Percentiles rank a stretch among this genome's conserved stretches.
These are phyloP conservation scores for Ennomos erosarius DNA, from an alignment of 2,888 invertebrate genomes.

Conservation along the genomic window DNA sequence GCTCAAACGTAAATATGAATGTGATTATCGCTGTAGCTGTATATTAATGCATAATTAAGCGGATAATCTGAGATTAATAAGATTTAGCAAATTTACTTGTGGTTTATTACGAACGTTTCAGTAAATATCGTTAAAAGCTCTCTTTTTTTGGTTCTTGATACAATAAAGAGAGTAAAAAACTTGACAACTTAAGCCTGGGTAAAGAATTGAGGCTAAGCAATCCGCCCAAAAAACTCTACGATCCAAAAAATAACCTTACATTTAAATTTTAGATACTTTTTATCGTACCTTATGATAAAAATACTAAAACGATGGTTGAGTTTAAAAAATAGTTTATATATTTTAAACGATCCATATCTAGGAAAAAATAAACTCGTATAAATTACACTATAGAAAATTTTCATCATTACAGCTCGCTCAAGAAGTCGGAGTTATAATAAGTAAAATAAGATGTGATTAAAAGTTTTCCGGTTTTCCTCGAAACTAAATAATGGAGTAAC, in stretches of 20 bases:
- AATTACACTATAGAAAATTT: conserved; percentile 10
- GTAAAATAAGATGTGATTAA: conserved; percentile 38
- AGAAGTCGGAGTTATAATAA: conserved; percentile 1
- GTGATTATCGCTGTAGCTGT: conserved; percentile 27
- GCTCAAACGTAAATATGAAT: conserved; percentile 34
- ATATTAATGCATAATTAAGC: conserved; percentile 23
- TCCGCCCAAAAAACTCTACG: no score
- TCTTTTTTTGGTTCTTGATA: no score
- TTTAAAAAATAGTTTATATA: no score
- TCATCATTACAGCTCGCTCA: background rate
- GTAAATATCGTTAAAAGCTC: background rate
- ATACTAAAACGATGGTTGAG: no score
- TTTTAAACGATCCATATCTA: background rate
- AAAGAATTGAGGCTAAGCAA: no score
- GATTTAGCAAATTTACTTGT: conserved; percentile 20
- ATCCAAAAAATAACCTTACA: no score
- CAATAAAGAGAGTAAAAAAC: no score
- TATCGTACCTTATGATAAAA: no score
- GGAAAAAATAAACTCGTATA: background rate
- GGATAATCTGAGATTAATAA: conserved; percentile 15
- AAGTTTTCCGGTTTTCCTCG: conserved; percentile 44
- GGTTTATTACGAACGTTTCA: conserved; percentile 13
- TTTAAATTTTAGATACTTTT: no score
- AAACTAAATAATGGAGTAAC: conserved; percentile 56
- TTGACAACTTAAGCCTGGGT: no score